Base-by-base conservation (phyloP, 2,888 invertebrate species). In the Homarus gammarus region DNA sequence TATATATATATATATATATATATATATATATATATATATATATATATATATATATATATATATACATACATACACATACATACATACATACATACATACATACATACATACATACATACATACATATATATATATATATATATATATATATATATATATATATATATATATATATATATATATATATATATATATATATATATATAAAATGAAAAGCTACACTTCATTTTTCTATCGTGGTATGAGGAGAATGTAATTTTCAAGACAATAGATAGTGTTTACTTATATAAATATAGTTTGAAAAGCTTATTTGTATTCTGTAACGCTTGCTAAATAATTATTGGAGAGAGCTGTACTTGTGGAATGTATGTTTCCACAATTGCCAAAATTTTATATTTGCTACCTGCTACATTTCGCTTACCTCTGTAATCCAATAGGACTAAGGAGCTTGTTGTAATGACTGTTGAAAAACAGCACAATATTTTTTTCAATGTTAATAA, bases 361-460 rank as follows among this genome's bases (percentile, higher is more conserved):
- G 64, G 64, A 64, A 27, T 27, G 56, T 56, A 12, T 56, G 5
- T 64, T 64, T 64, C 31, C 49, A 18, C 73, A 40, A 12, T 38
- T 49, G 27, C n/a, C 33, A 75, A 31, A 38, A 38, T 18, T 38
- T 27, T 73, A 18, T 72, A 40, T 75, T 75, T 75, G 44, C 44
- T 75, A 49, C 27, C 44, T 75, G 64, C 27, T 64, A 64, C 6
- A 27, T 40, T 40, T 27, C 18, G 75, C 40, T 40, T 27, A 75
- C 33, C 18, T 49, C 22, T 49, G n/a, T 44, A 75, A 22, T 75
- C 40, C 22, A 27, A 2, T 75, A 75, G 75, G 75, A 75, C 44
- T 75, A 75, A 75, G 72, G 73, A 73, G 38, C 73, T 73, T 38
- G 73, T 40, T 18, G 15, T 73, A 73, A 73, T 18, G 27, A 75